Percentiles rank a stretch among this genome's conserved stretches.
Conservation (phyloP, 2,888 invertebrate genomes). For the Melanotus villosus region DNA sequence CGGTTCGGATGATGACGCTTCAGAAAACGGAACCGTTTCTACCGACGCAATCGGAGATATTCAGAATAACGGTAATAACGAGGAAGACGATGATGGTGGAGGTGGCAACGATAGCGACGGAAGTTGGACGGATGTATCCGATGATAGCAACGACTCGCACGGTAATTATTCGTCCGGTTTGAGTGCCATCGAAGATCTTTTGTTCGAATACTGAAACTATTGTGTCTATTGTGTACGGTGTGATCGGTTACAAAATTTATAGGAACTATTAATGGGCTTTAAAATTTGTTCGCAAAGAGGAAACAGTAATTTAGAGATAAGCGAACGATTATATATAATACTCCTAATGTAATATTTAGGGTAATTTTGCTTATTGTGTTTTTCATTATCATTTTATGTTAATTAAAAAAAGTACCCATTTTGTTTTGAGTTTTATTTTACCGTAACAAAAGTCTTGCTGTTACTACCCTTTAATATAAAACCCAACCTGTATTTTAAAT, state of each 20-base stretch:
- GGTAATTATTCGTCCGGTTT: slow-evolving; percentile 52
- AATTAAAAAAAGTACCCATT: too few species aligned
- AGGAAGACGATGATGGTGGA: slow-evolving; percentile 48
- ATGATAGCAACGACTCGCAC: slow-evolving; percentile 50
- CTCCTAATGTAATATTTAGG: background rate
- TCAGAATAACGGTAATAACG: slow-evolving; percentile 46
- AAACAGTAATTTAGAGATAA: too few species aligned
- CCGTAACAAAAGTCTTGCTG: too few species aligned
- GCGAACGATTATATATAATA: background rate
- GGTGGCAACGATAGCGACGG: slow-evolving; percentile 49
- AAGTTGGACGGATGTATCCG: slow-evolving; percentile 54
- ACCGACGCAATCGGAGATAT: slow-evolving; percentile 45
- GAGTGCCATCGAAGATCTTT: slow-evolving; percentile 52
- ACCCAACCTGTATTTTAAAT: too few species aligned
- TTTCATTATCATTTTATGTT: too few species aligned
- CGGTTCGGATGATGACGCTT: slow-evolving; percentile 75
- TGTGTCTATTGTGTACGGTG: background rate
- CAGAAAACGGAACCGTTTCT: slow-evolving; percentile 41
- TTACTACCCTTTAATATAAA: too few species aligned
- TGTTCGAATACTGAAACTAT: slow-evolving; percentile 46
- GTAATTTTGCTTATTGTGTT: too few species aligned
- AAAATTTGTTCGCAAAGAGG: background rate
- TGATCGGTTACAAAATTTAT: background rate
- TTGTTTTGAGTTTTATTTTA: too few species aligned
- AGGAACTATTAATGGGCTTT: slow-evolving; percentile 2